Evolutionary conservation across 2,113 vertebrate species (phyloP), one percentile per base, ranked within the genome.

Genomic region (Actenoides lindsayi): DNA sequence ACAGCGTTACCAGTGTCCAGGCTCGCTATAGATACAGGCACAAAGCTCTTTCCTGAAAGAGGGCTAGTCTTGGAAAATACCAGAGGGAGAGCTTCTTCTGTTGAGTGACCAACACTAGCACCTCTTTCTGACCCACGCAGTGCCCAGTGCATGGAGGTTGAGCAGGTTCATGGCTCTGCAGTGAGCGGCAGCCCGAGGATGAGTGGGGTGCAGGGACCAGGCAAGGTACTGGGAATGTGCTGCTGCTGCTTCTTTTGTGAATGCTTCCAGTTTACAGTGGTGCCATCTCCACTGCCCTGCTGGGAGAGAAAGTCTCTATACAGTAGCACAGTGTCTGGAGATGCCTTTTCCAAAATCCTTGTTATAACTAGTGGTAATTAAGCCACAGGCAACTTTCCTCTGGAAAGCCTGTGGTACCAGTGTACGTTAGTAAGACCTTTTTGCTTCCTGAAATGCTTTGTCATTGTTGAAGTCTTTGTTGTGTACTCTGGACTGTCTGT

Each of bases 1-100:
- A 2, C 5, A 2, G 21, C 1, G 0, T 16, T 39, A 15, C 15
- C 31, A 0, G n/a, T 13, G 16, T 28, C 20, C 10, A 1, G 16
- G 62, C 37, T 46, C 4, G 0, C 14, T 13, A 4, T 6, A 63
- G 13, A 7, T 31, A 70, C 14, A 24, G 73, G 33, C 63, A 33
- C 65, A 56, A 62, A 57, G 69, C 12, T 9, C 53, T 50, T 57
- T 14, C 44, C 42, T 15, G 41, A 62, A 80, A 37, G 37, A 60
- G 31, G 5, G 6, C 7, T 37, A 10, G n/a, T n/a, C n/a, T 79
- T 48, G 44, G 35, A 60, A 65, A 54, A 51, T 21, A 56, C 15
- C 69, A 53, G 35, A 35, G 18, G 41, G 42, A 41, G 23, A 28
- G 27, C 10, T 74, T 41, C 60, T 62, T 68, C 69, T 35, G 51